Evolutionary conservation across 2,888 invertebrate species (phyloP).

Genomic region (Koerneria pararmatus): DNA sequence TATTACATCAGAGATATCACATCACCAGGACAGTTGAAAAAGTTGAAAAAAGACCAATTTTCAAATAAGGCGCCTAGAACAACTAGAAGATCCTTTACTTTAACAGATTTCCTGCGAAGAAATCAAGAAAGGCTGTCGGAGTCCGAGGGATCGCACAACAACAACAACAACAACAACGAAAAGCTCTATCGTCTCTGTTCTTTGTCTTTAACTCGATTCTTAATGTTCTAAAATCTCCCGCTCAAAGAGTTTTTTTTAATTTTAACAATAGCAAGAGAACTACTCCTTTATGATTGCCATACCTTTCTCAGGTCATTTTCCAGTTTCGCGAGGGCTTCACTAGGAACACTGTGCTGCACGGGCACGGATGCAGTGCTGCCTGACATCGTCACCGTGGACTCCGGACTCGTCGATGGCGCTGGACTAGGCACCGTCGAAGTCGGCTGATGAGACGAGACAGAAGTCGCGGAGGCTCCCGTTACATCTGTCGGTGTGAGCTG

Average conservation of each 20-base stretch:
- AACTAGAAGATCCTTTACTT: too few relatives aligned
- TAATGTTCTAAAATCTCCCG: too few relatives aligned
- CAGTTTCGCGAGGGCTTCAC: conserved; percentile 27
- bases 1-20: too few relatives aligned
- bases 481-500: not conserved
- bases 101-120: too few relatives aligned
- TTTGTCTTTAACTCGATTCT: too few relatives aligned
- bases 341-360: not conserved
- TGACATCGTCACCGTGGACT: conserved; percentile 24
- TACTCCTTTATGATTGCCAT: conserved; percentile 7
- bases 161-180: too few relatives aligned
- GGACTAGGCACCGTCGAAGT: not conserved
- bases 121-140: too few relatives aligned
- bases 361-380: conserved; percentile 29
- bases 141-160: too few relatives aligned
- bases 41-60: too few relatives aligned
- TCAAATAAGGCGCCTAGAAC: too few relatives aligned
- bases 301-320: conserved; percentile 42
- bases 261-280: not conserved
- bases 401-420: not conserved
- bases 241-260: not conserved
- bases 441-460: not conserved
- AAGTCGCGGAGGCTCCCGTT: not conserved
- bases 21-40: too few relatives aligned
- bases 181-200: too few relatives aligned